Percentiles rank a stretch among this genome's conserved stretches.
Evolutionary conservation across 1,140 invertebrate species (phyloP).

Genomic region (Sarcophaga peregrina): DNA sequence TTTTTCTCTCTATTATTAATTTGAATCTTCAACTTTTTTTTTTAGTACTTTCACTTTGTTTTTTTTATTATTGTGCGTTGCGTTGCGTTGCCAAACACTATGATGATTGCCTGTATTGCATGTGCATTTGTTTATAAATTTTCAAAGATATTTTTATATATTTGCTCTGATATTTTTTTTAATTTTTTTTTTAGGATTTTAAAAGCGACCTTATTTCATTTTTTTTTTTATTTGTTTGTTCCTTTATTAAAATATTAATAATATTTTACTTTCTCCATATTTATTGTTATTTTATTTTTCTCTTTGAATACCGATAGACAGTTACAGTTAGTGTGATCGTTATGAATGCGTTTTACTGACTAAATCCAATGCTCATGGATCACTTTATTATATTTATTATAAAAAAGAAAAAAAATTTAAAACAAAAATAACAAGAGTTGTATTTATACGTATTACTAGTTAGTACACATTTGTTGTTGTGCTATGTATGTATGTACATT

Average conservation of each 20-base stretch:
- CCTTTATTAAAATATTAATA: not conserved
- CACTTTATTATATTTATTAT: constrained; percentile 23
- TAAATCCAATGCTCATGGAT: constrained; percentile 17
- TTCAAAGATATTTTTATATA: not conserved
- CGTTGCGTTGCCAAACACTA: not conserved
- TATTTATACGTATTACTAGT: constrained; percentile 11
- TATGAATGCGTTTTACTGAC: constrained; percentile 27
- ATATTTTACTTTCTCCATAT: constrained; percentile 23
- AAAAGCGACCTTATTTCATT: not conserved
- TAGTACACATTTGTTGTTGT: constrained; percentile 18
- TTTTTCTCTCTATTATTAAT: not conserved
- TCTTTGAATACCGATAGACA: not conserved
- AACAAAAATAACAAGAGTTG: not conserved
- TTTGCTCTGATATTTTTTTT: not conserved
- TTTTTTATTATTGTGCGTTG: not conserved
- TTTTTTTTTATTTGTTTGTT: not conserved
- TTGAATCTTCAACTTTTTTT: not conserved
- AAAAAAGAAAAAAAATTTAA: constrained; percentile 11
- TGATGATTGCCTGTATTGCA: not conserved
- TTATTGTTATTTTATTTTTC: not conserved
- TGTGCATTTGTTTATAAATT: not conserved
- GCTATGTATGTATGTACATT: not conserved
- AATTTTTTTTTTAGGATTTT: not conserved
- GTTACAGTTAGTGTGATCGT: not conserved
- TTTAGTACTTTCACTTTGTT: constrained; percentile 22